phyloP scores from a whole-genome alignment of 30 jellyfish, hydroid and myxozoan genomes.

The Pelagia noctiluca region DNA sequence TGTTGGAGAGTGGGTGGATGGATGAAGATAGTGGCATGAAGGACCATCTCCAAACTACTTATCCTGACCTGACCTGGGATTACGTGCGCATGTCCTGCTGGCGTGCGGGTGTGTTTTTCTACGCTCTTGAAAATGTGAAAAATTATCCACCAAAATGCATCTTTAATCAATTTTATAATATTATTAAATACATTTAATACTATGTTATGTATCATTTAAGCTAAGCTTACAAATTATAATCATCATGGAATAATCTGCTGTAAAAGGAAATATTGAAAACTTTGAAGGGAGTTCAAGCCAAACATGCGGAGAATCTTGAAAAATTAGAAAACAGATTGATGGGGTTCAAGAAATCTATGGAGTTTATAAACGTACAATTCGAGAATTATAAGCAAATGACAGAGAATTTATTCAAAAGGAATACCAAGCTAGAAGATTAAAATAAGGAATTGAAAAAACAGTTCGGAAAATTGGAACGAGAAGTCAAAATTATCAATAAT shows the following conservation, averaged over 20 bases:
- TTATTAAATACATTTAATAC: background rate
- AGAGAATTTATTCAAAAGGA: conserved; percentile 3
- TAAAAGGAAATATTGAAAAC: background rate
- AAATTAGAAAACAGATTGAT: conserved; percentile 19
- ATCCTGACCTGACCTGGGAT: too few relatives aligned
- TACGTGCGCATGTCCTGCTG: conserved; percentile 7
- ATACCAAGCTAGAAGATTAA: conserved; percentile 29
- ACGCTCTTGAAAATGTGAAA: conserved; percentile 3
- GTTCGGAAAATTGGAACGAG: conserved; percentile 4
- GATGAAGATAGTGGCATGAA: conserved; percentile 23
- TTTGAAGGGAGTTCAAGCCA: background rate
- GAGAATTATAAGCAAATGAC: conserved; percentile 31
- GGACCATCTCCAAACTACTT: background rate
- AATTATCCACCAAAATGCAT: background rate
- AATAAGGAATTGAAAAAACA: background rate
- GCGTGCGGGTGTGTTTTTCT: conserved; percentile 5
- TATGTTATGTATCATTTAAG: background rate
- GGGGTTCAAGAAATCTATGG: conserved; percentile 21
- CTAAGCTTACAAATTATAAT: background rate
- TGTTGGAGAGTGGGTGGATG: conserved; percentile 41
- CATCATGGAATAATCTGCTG: conserved; percentile 2
- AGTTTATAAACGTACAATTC: conserved; percentile 20
- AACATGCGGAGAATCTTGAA: conserved; percentile 13
- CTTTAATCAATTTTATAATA: background rate
- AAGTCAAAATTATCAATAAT: background rate